These are phyloP conservation scores for Lamellibrachia luymesi DNA, from an alignment of 1,140 invertebrate genomes.

Conservation along the genomic window DNA sequence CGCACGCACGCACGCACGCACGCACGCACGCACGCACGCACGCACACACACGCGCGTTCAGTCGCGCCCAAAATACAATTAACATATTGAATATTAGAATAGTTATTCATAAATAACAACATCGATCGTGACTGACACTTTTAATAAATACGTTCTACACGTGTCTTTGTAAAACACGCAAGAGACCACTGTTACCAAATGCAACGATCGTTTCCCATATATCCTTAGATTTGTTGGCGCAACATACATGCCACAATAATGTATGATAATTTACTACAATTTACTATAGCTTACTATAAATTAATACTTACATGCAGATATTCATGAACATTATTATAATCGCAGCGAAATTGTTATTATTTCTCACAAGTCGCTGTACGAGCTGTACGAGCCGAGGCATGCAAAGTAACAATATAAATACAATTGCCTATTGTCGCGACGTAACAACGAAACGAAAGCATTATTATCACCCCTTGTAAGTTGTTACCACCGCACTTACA, in stretches of 20 bases:
- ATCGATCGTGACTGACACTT: not conserved
- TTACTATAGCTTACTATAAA: not conserved
- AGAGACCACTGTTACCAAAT: not conserved
- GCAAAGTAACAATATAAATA: not conserved
- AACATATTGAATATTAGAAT: not conserved
- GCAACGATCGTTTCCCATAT: not conserved
- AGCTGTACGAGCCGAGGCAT: no score
- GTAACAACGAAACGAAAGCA: not conserved
- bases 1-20: no score
- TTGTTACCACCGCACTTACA: not conserved
- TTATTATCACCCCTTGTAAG: no score
- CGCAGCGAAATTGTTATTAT: not conserved
- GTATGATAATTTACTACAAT: not conserved
- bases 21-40: no score
- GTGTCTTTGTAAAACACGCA: not conserved
- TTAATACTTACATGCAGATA: not conserved
- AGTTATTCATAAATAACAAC: not conserved
- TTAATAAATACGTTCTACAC: not conserved
- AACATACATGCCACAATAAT: not conserved
- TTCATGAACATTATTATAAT: not conserved
- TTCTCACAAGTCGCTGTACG: not conserved
- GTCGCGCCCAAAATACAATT: not conserved
- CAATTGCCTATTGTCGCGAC: not conserved
- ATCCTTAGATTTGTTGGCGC: not conserved
- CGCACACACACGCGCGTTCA: no score